Base-by-base conservation (phyloP, 2,797 vertebrate genomes). In the Sebastes itinus region DNA sequence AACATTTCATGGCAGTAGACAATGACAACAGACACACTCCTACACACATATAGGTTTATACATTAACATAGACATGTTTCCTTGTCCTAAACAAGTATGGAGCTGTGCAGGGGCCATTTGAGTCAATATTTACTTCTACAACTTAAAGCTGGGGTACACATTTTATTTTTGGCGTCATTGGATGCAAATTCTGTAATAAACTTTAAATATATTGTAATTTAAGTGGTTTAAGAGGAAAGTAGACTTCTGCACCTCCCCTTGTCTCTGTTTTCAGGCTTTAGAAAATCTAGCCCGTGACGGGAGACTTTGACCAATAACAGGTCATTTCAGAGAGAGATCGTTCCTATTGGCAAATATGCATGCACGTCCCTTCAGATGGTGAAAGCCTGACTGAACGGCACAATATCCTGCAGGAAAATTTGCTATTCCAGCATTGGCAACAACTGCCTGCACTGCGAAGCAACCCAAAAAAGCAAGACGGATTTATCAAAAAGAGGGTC, bases 71-170 rank as follows among this genome's bases (percentile, higher is more conserved):
- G 20, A 55, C n/a, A 30, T 16, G 27, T 28, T 54, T 78, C 23
- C 22, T 38, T 49, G 22, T 28, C 46, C 25, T 28, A 25, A 16
- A 54, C 35, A n/a, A 72, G 30, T 52, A 52, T 59, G n/a, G 7
- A 35, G 16, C n/a, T 60, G 13, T 13, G 5, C 20, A 61, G n/a
- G 6, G 13, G 42, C 23, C 28, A 68, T 75, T 60, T 32, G 10
- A 76, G 20, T 52, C 49, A 52, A 74, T 28, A 12, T 7, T 11
- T 60, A 66, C 52, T 72, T 56, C 28, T 59, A 13, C 32, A 33
- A 18, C n/a, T 28, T 18, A n/a, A 62, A 0, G 7, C 14, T 18
- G 56, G 16, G 14, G 27, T 16, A 14, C 0, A 14, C 14, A 0
- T 0, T 11, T 60, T 20, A 59, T 27, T 20, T 60, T 30, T 11